Percentiles rank a stretch among this genome's conserved stretches.
Conservation (phyloP, 2,113 vertebrate genomes). For the Chitala chitala region DNA sequence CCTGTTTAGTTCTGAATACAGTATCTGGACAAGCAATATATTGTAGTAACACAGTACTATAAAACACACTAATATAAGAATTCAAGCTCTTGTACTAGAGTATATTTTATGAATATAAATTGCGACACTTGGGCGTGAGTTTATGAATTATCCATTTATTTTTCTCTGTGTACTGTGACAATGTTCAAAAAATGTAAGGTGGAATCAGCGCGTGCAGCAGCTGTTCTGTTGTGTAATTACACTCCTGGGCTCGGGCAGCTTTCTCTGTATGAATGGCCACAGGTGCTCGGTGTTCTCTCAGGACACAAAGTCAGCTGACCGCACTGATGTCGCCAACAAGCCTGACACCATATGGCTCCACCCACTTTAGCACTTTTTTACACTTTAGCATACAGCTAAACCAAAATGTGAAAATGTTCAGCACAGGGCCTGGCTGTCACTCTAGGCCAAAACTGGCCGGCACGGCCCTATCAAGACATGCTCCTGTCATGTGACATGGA, state of each 20-base stretch:
- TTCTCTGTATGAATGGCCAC: not conserved
- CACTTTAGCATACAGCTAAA: not conserved
- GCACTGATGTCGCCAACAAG: not conserved
- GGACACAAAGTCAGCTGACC: not conserved
- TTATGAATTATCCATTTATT: not conserved
- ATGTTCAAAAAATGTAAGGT: not conserved
- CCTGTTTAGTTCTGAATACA: too few relatives aligned
- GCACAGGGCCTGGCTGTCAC: too few relatives aligned
- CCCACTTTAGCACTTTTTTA: not conserved
- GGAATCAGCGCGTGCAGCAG: too few relatives aligned
- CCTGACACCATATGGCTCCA: not conserved
- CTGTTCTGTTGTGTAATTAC: too few relatives aligned
- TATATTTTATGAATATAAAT: not conserved
- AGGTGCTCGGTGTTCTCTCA: not conserved
- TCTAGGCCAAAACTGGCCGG: too few relatives aligned
- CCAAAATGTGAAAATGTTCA: not conserved
- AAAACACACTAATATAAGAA: too few relatives aligned
- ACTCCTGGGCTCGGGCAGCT: too few relatives aligned
- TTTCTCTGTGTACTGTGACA: not conserved
- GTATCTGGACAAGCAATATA: too few relatives aligned
- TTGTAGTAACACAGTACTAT: too few relatives aligned
- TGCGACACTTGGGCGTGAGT: not conserved
- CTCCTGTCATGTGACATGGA: too few relatives aligned
- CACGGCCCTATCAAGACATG: too few relatives aligned
- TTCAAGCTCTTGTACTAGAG: not conserved